Evolutionary conservation across 2,797 vertebrate genomes (phyloP), one percentile per base, ranked within the genome.

Genomic region (Hydrolagus colliei): DNA sequence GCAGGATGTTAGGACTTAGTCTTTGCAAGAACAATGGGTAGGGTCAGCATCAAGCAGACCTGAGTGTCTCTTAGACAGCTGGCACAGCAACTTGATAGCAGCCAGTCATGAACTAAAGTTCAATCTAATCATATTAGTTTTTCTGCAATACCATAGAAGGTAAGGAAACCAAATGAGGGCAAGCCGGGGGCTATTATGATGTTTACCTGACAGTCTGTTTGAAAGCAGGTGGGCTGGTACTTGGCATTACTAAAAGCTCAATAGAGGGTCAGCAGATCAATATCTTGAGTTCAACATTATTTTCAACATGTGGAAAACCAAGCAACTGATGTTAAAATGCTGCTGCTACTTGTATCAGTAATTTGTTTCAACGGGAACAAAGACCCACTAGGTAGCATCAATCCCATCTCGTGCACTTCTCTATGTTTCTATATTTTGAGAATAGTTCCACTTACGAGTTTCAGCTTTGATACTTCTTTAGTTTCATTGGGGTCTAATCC

Each of bases 141-240:
- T 90, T 91, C 90, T 88, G 87, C 89, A 88, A 52, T 3, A 6
- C 85, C 92, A 89, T 93, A 93, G 94, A 94, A 90, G 89, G 93
- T 78, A 88, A 90, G 89, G 92, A 93, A 95, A 94, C 92, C 84
- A 88, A 92, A 93, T 89, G 91, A 92, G 92, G 90, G 89, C 91
- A 32, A 71, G 86, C 89, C 90, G 89, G 86, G 89, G 89, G 86
- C 91, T 87, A 0, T 87, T 92, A 92, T 90, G 92, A 90, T 87
- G 91, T 92, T 91, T 92, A 92, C 89, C 89, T 92, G 94, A 94
- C 92, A 89, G 88, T 93, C 89, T 91, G 90, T 86, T 88, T 87
- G 88, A 92, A 92, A 85, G 88, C 93, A 93, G 91, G 89, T 94
- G 92, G 88, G 87, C 85, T 93, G 92, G 91, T 91, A 20, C 32